Base-by-base conservation (phyloP, 2,113 vertebrate genomes). In the Myotis davidii region DNA sequence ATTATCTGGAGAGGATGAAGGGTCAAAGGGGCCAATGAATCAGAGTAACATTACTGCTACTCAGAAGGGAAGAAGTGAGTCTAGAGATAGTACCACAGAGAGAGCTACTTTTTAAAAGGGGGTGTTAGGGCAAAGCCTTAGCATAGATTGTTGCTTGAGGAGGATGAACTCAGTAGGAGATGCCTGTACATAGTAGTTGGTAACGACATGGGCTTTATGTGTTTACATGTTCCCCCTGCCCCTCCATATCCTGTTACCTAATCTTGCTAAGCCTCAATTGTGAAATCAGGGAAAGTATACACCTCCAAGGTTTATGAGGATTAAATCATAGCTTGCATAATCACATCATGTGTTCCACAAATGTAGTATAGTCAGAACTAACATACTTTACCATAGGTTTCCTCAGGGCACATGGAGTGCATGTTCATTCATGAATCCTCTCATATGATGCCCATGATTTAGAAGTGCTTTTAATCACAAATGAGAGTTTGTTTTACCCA, bases 141-240 rank as follows among this genome's bases (percentile, higher is more conserved):
- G 7, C 54, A 37, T n/a, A 5, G 25, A 1, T 65, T 69, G 37
- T 50, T 54, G 9, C 17, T 82, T 61, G 42, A 78, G 20, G 54
- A 77, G 27, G 27, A 42, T 32, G 27, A 37, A 73, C 13, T 76
- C 45, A 76, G 73, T 29, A 50, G 56, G 45, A 90, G 59, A 56
- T 39, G 34, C 3, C 5, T 18, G 6, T 18, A 8, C 25, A 39
- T 6, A 37, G 8, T 0, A 23, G 20, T 25, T 1, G 9, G 2
- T 25, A 17, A 25, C 65, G 86, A 7, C 2, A 16, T 8, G 29
- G 14, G 81, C 21, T 21, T 42, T 7, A 20, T 12, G 2, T 34
- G 21, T 48, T 93, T 23, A 18, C 6, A 9, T 8, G 12, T 65
- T 50, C 50, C 32, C 9, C 2, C 2, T 10, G 3, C 34, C 54